Evolutionary conservation across 2,797 vertebrate genomes (phyloP).

Genomic region (Esox masquinongy): DNA sequence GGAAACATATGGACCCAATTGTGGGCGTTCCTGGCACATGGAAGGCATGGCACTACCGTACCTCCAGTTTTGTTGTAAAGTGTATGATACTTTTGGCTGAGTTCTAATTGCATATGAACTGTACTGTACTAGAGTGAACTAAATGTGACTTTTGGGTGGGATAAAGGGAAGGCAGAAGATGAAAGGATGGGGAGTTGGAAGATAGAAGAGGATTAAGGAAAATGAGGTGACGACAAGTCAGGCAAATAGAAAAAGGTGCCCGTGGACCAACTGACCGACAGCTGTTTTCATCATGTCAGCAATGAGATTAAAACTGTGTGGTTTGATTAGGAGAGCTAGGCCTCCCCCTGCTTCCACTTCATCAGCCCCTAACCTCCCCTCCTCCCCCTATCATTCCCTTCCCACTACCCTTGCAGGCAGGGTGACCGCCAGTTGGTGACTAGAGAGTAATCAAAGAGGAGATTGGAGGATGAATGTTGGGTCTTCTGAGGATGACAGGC

Average conservation of each 20-base stretch:
- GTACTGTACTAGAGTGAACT: constrained; percentile 1
- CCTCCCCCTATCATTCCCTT: background rate
- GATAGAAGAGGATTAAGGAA: constrained; percentile 3
- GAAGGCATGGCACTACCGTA: constrained; percentile 82
- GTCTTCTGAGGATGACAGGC: constrained; percentile 49
- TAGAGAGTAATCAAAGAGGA: constrained; percentile 49
- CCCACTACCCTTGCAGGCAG: background rate
- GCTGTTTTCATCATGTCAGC: constrained; percentile 53
- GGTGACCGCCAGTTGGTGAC: constrained; percentile 25
- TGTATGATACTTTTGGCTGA: background rate
- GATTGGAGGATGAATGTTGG: constrained; percentile 40
- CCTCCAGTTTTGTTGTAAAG: constrained; percentile 50
- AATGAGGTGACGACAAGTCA: constrained; percentile 36
- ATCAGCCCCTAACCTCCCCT: constrained; percentile 16
- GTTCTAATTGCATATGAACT: background rate
- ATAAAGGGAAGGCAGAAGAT: background rate
- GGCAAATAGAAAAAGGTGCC: constrained; percentile 52
- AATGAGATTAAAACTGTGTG: constrained; percentile 49
- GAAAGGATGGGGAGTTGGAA: background rate
- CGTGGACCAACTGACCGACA: constrained; percentile 35
- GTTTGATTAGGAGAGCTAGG: constrained; percentile 50
- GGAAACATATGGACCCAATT: constrained; percentile 89
- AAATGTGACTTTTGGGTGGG: background rate
- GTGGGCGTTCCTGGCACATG: constrained; percentile 85
- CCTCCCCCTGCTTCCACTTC: constrained; percentile 27